Evolutionary conservation across 2,888 invertebrate genomes (phyloP).

Genomic region (Dorcus parallelipipedus): DNA sequence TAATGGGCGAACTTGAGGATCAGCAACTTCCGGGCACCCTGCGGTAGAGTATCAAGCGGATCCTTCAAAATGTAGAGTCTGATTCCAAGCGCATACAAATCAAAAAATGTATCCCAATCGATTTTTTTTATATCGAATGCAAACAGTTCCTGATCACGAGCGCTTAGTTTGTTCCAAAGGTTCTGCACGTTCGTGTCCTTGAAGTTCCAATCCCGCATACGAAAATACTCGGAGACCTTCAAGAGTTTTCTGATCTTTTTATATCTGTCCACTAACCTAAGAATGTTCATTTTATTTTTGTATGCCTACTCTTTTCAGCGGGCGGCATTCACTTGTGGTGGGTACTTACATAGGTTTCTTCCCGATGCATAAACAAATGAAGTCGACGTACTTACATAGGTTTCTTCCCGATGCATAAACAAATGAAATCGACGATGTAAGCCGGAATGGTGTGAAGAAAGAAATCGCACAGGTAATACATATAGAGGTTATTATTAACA

Average conservation of each 20-base stretch:
- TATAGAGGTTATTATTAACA: constrained; percentile 54
- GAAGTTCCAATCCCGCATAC: constrained; percentile 75
- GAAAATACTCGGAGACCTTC: constrained; percentile 74
- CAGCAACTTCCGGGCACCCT: constrained; percentile 58
- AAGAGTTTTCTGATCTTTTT: constrained; percentile 71
- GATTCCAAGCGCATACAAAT: constrained; percentile 64
- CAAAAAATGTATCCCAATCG: constrained; percentile 72
- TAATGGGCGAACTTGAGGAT: constrained; percentile 41
- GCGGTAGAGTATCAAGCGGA: constrained; percentile 68
- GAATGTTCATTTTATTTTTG: not conserved
- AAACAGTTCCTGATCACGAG: constrained; percentile 51
- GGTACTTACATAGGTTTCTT: constrained; percentile 60
- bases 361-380: constrained; percentile 46
- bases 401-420: constrained; percentile 54
- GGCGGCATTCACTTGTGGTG: not conserved
- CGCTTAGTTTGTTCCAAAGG: constrained; percentile 58
- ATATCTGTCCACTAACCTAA: constrained; percentile 72
- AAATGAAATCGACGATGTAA: constrained; percentile 22
- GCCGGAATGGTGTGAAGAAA: constrained; percentile 63
- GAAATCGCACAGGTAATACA: constrained; percentile 51
- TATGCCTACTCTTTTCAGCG: too few relatives aligned
- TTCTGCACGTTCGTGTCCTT: constrained; percentile 56
- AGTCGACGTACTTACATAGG: constrained; percentile 55
- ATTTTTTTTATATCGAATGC: constrained; percentile 69
- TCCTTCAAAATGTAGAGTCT: constrained; percentile 78